These are phyloP conservation scores for Lathamus discolor DNA, from an alignment of 2,113 vertebrate species.

Conservation along the genomic window DNA sequence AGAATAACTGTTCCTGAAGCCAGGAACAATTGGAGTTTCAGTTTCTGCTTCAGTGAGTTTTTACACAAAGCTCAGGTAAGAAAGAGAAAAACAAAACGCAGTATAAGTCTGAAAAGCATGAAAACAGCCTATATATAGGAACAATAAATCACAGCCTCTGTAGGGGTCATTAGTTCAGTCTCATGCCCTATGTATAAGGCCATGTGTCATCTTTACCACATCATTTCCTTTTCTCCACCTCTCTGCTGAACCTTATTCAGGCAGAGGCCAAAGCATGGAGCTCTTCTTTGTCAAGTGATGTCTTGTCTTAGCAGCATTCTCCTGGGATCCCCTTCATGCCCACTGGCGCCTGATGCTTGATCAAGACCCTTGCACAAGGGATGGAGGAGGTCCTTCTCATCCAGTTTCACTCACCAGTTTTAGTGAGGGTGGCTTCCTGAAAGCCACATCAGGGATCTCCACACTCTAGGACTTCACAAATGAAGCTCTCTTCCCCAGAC, in stretches of 20 bases:
- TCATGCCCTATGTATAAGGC: not conserved
- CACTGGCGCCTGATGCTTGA: not conserved
- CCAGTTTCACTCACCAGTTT: not conserved
- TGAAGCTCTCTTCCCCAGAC: not conserved
- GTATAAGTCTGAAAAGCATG: not conserved
- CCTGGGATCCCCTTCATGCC: not conserved
- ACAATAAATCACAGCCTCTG: not conserved
- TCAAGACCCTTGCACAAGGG: rapidly evolving
- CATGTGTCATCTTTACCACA: not conserved
- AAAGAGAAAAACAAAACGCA: not conserved
- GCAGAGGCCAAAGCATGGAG: not conserved
- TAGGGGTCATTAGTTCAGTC: not conserved
- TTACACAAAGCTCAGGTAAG: not conserved
- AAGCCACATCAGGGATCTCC: not conserved
- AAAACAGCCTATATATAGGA: not conserved
- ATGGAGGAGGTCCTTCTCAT: not conserved
- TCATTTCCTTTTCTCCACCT: not conserved
- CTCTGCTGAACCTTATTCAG: not conserved
- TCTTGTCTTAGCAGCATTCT: not conserved
- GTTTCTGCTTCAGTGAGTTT: not conserved
- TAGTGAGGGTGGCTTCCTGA: not conserved
- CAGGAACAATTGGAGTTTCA: not conserved
- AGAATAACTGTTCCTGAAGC: not conserved
- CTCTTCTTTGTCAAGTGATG: not conserved
- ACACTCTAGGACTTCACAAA: not conserved